Evolutionary conservation across 2,888 invertebrate species (phyloP), one percentile per base, ranked within the genome.

Genomic region (Miltochrista miniata): DNA sequence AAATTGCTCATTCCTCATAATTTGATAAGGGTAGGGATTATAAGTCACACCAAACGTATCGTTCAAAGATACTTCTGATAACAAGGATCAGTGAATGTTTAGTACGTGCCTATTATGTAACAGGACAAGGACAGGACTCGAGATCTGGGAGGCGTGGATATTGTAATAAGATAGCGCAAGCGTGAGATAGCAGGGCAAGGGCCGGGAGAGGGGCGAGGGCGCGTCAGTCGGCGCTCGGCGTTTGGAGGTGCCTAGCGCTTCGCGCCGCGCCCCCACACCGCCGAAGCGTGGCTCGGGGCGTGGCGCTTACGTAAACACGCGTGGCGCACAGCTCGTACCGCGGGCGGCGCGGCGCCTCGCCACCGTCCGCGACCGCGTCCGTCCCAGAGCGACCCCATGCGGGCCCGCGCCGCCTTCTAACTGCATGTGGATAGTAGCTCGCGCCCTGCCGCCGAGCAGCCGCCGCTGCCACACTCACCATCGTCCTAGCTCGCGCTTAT

Each of bases 301-400:
- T 91, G 91, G 90, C 91, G 91, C 90, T 90, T 90, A 91, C 90
- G 88, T 90, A 90, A 90, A 91, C 90, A 91, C 87, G 90, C 87
- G 87, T 83, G 83, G 74, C 75, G 61, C 72, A 70, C 69, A 72
- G 74, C 70, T 76, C 75, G 75, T 72, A 79, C 73, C 74, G 72
- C 79, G 73, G 83, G 85, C 83, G 86, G 85, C 84, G 85, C 85
- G 84, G 81, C 65, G 82, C 87, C 18, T 2, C 18, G 18, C 18
- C 18, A 24, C 18, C 5, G 18, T 24, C n/a, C 84, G 83, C 83
- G 79, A 81, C 83, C 84, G 81, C 81, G 80, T 87, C 89, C 90
- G 89, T 90, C 90, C 88, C 67, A 77, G 81, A 79, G 74, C 83
- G 84, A 86, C 83, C 85, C 79, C 83, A 90, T 89, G 88, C 78